Evolutionary conservation across 2,113 vertebrate species (phyloP).

Genomic region (Gobiocypris rarus): DNA sequence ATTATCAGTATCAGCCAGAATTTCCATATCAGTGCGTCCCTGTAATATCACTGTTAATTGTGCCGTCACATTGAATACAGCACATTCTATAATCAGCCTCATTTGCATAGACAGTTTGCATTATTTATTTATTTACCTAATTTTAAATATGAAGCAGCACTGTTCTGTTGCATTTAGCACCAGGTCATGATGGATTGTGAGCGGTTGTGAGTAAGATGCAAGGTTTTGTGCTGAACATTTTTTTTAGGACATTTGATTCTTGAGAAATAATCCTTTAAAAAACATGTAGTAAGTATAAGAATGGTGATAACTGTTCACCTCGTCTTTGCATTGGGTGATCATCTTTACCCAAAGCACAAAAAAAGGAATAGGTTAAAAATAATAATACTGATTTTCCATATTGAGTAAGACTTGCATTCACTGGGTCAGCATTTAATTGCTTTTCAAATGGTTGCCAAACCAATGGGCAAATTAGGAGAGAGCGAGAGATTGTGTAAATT

Average conservation of each 20-base stretch:
- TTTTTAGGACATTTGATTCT: background rate
- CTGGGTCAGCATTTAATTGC: slow-evolving; percentile 67
- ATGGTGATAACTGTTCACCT: background rate
- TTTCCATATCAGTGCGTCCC: background rate
- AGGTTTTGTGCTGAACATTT: background rate
- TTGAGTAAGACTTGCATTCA: slow-evolving; percentile 66
- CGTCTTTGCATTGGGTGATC: background rate
- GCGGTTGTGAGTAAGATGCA: background rate
- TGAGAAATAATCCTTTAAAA: background rate
- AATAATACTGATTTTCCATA: slow-evolving; percentile 8
- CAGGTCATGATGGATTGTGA: background rate
- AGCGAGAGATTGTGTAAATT: slow-evolving; percentile 64
- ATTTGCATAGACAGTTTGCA: background rate
- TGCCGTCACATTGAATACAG: background rate
- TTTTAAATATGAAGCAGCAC: background rate
- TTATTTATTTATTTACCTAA: background rate
- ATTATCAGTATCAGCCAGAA: background rate
- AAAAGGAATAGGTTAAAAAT: slow-evolving; percentile 11
- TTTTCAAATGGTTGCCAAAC: slow-evolving; percentile 69
- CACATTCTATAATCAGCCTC: background rate
- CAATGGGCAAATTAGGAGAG: slow-evolving; percentile 54
- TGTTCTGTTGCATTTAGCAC: background rate
- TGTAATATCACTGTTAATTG: background rate
- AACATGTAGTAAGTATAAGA: too few relatives aligned
- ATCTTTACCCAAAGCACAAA: slow-evolving; percentile 8